Evolutionary conservation across 2,797 vertebrate genomes (phyloP), one percentile per base, ranked within the genome.

Genomic region (Heteromormyrus szaboi): DNA sequence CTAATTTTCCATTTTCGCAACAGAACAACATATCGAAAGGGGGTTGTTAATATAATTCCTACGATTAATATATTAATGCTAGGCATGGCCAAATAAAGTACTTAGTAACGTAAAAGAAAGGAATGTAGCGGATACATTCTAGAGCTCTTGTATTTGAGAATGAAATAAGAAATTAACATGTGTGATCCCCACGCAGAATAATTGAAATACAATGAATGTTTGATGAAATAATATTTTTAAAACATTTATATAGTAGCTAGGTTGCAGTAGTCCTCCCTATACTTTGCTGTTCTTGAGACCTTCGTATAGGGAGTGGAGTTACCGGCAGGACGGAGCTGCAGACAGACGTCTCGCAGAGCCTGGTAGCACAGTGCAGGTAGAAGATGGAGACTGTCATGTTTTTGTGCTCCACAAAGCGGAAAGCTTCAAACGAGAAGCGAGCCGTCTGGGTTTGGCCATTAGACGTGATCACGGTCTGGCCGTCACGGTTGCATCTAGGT

Each of bases 341-440:
- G 2, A 48, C 19, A 29, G 92, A 89, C 87, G 89, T 93, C 56
- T 94, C 90, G 41, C 96, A 96, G 19, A 96, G 95, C 46, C 95
- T 91, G 89, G 95, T 95, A 91, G 91, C 88, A 79, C 95, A 96
- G 92, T 96, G 94, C 0, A 96, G 85, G 50, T 94, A 96, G 90
- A 94, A 96, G 41, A 93, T 95, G 33, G 95, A 95, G 41, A 93
- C 0, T 0, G 41, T 81, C 11, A 4, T 19, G 0, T 92, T 92
- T 17, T 81, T 41, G 65, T 89, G 89, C 12, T 94, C 90, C 25
- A 94, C 8, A 8, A 95, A 96, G 72, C 95, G 94, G 88, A 95
- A 96, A 3, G 94, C 91, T 90, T 96, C 94, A 0, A 96, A 96
- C 1, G 95, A 95, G 91, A 96, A 96, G 14, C 91, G 94, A 0